Conservation (phyloP, 2,797 vertebrate genomes). For the Sciurus carolinensis region DNA sequence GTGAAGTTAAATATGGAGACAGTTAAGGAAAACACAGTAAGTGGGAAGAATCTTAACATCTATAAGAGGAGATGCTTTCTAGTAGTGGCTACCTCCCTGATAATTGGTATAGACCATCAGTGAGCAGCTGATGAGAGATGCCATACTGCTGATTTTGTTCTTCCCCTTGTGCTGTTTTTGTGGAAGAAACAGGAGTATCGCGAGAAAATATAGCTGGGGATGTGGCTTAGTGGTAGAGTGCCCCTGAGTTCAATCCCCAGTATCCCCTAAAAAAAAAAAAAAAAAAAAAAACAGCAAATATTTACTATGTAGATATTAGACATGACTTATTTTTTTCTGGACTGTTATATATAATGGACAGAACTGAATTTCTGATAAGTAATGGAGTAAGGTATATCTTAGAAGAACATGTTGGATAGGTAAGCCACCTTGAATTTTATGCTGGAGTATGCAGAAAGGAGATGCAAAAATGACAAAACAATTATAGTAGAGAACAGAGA, state of each 20-base stretch:
- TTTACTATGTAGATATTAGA: not conserved
- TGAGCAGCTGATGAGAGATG: not conserved
- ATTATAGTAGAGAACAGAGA: not conserved
- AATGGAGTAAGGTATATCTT: not conserved
- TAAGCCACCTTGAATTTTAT: constrained; percentile 35
- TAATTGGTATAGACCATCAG: not conserved
- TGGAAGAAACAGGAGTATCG: not conserved
- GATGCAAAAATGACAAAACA: not conserved
- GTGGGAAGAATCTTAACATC: not conserved
- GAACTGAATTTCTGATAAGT: constrained; percentile 22
- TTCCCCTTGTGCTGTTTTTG: not conserved
- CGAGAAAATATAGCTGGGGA: too few relatives aligned
- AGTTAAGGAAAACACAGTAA: not conserved
- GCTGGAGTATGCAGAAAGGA: not conserved
- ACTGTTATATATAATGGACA: not conserved
- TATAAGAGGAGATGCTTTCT: not conserved
- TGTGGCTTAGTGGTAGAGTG: too few relatives aligned
- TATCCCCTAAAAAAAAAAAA: not conserved
- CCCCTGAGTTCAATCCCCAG: too few relatives aligned
- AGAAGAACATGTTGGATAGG: not conserved
- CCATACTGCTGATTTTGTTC: not conserved
- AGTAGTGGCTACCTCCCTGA: not conserved
- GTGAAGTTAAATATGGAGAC: not conserved
- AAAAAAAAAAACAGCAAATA: not conserved
- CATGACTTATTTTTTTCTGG: not conserved